A percentile compares a stretch with the other conserved stretches of the same genome.
These are phyloP conservation scores for Tylochromis polylepis DNA, from an alignment of 2,113 vertebrate genomes.

Conservation along the genomic window DNA sequence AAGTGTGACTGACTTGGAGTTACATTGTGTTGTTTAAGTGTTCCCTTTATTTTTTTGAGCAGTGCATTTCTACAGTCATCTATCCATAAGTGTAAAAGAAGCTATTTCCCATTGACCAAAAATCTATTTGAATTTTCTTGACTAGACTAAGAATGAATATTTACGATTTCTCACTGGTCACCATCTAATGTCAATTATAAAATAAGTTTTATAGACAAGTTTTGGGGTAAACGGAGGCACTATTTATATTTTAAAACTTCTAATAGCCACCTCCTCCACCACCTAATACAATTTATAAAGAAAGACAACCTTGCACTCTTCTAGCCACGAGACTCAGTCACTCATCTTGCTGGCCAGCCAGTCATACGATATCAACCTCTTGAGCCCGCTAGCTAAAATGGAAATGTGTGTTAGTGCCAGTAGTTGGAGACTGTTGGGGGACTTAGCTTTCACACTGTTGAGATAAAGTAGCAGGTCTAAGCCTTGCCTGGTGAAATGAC, in stretches of 20 bases:
- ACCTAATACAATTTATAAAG: background rate
- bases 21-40: too few relatives aligned
- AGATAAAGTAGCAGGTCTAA: slow-evolving; percentile 68
- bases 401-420: slow-evolving; percentile 54
- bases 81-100: background rate
- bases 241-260: background rate
- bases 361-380: slow-evolving; percentile 38
- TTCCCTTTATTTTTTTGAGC: too few relatives aligned
- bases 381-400: slow-evolving; percentile 60
- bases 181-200: background rate
- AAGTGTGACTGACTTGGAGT: too few relatives aligned
- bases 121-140: background rate
- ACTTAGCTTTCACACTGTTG: slow-evolving; percentile 59
- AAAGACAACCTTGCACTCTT: background rate
- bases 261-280: background rate
- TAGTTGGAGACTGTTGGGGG: slow-evolving; percentile 50
- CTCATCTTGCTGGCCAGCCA: slow-evolving; percentile 27
- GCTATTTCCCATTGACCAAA: background rate
- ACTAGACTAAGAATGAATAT: background rate
- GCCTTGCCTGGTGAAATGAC: slow-evolving; percentile 67
- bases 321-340: slow-evolving; percentile 29
- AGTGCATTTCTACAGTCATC: slow-evolving; percentile 12
- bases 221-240: background rate
- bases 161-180: background rate
- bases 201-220: background rate